Conservation (phyloP, 2,797 vertebrate genomes). For the Cottoperca gobio region DNA sequence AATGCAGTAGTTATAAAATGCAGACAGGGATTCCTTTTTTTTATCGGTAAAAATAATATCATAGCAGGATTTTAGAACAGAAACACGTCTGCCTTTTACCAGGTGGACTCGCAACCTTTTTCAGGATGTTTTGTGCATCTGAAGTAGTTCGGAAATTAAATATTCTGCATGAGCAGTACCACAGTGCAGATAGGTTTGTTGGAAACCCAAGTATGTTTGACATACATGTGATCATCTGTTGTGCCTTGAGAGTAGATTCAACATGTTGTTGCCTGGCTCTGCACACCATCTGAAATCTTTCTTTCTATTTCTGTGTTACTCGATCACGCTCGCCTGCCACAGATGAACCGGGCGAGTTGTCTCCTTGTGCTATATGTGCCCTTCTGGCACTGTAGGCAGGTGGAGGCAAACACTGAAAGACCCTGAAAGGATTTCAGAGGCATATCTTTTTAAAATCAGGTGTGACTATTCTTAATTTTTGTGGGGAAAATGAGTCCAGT, state of each 20-base stretch:
- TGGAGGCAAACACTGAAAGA: conserved; percentile 41
- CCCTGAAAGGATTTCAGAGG: conserved; percentile 68
- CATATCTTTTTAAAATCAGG: conserved; percentile 72
- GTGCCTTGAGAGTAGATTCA: conserved; percentile 99
- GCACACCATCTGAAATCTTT: conserved; percentile 82
- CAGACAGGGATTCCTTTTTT: conserved; percentile 71
- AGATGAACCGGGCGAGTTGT: neutral
- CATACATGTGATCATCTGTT: conserved; percentile 95
- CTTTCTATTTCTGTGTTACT: conserved; percentile 46
- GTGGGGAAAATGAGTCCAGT: conserved; percentile 85
- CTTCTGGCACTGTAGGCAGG: conserved; percentile 18
- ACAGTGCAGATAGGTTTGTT: conserved; percentile 66
- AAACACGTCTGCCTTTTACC: conserved; percentile 38
- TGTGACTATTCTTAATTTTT: conserved; percentile 74
- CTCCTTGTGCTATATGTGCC: conserved; percentile 14
- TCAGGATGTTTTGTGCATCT: conserved; percentile 62
- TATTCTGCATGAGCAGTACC: conserved; percentile 67
- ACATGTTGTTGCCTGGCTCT: conserved; percentile 96
- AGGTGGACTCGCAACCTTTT: conserved; percentile 47
- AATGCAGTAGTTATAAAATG: conserved; percentile 64
- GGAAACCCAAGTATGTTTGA: conserved; percentile 83
- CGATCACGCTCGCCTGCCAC: conserved; percentile 19
- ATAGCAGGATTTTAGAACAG: conserved; percentile 58
- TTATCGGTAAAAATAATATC: conserved; percentile 46
- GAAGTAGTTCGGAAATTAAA: conserved; percentile 63